Percentiles rank a stretch among this genome's conserved stretches.
Conservation (phyloP, 2,797 vertebrate genomes). For the Euphonia xanthogaster region DNA sequence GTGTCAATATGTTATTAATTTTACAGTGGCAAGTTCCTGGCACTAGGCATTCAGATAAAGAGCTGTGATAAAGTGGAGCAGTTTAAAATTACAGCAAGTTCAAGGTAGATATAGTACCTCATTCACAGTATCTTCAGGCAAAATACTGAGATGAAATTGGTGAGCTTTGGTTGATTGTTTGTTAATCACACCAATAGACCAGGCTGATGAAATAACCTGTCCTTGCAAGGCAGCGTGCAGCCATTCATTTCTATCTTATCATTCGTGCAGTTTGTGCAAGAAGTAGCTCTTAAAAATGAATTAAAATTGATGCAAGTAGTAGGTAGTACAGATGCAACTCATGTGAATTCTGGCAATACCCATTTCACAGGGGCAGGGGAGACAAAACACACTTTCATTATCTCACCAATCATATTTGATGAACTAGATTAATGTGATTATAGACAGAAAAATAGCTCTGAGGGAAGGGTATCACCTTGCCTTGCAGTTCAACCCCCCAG, state of each 20-base stretch:
- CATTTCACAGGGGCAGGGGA: neutral
- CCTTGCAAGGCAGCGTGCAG: neutral
- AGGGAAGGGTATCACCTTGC: neutral
- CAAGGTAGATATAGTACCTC: conserved; percentile 4
- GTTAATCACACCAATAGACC: conserved; percentile 4
- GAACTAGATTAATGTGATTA: neutral
- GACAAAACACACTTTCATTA: neutral
- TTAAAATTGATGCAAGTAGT: neutral
- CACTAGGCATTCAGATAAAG: conserved; percentile 50
- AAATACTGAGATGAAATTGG: conserved; percentile 14
- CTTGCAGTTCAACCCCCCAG: neutral
- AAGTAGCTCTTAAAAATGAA: neutral
- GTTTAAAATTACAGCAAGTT: conserved; percentile 44
- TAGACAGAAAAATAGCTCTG: neutral
- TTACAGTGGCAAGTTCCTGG: conserved; percentile 42
- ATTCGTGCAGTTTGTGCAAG: neutral
- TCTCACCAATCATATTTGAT: neutral
- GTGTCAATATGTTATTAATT: conserved; percentile 63
- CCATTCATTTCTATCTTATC: neutral
- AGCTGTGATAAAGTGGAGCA: conserved; percentile 50
- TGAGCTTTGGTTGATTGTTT: conserved; percentile 13
- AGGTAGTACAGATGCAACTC: neutral
- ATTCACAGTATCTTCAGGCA: neutral
- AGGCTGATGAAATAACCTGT: neutral
- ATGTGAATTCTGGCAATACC: neutral